Conservation (phyloP, 2,888 invertebrate genomes). For the Oxystoma pomonae region DNA sequence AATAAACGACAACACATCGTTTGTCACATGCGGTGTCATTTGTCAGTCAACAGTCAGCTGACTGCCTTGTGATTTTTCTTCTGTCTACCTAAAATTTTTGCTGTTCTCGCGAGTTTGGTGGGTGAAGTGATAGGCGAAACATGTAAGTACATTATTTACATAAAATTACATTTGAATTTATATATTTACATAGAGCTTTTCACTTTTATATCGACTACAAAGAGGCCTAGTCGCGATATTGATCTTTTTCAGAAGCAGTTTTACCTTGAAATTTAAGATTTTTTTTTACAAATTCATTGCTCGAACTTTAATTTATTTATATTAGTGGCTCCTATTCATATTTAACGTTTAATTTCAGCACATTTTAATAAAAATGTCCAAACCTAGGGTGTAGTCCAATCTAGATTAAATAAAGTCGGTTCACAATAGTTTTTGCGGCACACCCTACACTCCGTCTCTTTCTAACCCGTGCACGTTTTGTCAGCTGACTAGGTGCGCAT, state of each 20-base stretch:
- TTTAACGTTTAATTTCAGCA: not conserved
- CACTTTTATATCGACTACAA: conserved; percentile 5
- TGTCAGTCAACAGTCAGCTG: conserved; percentile 39
- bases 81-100: conserved; percentile 25
- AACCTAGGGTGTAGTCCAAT: conserved; percentile 32
- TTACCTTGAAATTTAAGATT: not conserved
- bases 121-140: conserved; percentile 36
- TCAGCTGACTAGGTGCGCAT: conserved; percentile 25
- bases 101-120: conserved; percentile 36
- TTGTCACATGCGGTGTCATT: conserved; percentile 2
- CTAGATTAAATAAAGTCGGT: conserved; percentile 15
- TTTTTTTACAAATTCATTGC: not conserved
- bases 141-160: conserved; percentile 30
- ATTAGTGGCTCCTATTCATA: not conserved
- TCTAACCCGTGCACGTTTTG: conserved; percentile 7
- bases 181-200: conserved; percentile 4
- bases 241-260: not conserved
- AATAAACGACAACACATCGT: too few species aligned
- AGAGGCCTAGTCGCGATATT: conserved; percentile 1
- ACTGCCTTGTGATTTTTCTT: conserved; percentile 43
- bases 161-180: not conserved
- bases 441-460: not conserved
- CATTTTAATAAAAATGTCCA: not conserved
- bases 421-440: not conserved
- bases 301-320: not conserved